These are phyloP conservation scores for Nomada flava DNA, from an alignment of 2,888 invertebrate genomes.

Conservation along the genomic window DNA sequence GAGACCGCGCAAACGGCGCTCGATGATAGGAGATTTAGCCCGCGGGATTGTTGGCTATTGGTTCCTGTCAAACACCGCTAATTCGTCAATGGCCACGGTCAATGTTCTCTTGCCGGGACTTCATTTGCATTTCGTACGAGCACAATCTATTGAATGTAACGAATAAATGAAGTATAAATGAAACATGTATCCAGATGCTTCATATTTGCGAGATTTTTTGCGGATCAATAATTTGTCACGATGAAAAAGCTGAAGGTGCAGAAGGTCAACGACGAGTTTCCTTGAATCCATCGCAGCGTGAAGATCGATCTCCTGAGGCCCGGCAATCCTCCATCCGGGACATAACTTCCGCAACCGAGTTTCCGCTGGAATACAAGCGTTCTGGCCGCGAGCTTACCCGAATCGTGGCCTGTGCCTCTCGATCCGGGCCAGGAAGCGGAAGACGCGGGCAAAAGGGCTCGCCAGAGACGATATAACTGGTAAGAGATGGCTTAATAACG, in stretches of 20 bases:
- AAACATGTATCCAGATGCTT: neutral
- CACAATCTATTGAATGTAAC: neutral
- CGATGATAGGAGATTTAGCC: constrained; percentile 17
- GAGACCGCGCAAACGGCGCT: constrained; percentile 19
- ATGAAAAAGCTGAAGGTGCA: constrained; percentile 12
- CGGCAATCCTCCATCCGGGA: constrained; percentile 41
- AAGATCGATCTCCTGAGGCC: constrained; percentile 27
- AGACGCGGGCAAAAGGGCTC: constrained; percentile 45
- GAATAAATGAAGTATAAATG: neutral
- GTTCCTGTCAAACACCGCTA: constrained; percentile 27
- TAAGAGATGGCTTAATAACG: constrained; percentile 83
- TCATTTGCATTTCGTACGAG: neutral
- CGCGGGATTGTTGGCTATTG: constrained; percentile 15
- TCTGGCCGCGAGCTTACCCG: neutral
- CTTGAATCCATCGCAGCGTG: constrained; percentile 2
- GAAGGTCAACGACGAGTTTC: constrained; percentile 14
- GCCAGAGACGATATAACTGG: constrained; percentile 77
- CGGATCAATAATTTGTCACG: neutral
- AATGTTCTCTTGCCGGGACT: neutral
- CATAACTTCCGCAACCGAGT: constrained; percentile 35
- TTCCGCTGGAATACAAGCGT: constrained; percentile 7
- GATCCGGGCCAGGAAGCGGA: constrained; percentile 24
- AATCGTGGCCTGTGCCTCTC: constrained; percentile 37
- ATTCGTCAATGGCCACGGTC: constrained; percentile 22
- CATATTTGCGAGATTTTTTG: neutral